phyloP scores from a whole-genome alignment of 2,888 invertebrate species.

The Cordilura impudica region DNA sequence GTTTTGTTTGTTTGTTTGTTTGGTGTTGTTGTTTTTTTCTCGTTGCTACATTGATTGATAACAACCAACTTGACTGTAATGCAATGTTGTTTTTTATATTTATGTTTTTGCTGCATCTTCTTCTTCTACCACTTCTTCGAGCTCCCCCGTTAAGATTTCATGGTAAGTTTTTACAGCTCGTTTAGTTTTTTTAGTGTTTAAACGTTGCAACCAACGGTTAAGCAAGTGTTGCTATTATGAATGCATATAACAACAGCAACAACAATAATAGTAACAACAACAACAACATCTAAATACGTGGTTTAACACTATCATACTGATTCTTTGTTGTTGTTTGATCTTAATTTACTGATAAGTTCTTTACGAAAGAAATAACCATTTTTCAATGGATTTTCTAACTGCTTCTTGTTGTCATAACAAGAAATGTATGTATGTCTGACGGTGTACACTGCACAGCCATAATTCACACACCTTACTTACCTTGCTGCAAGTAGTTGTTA shows the following conservation, averaged over 20 bases:
- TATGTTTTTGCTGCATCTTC: slow-evolving; percentile 25
- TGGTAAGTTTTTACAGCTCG: slow-evolving; percentile 9
- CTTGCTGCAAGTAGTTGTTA: background rate
- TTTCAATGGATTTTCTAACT: slow-evolving; percentile 11
- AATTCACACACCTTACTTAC: background rate
- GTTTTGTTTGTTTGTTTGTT: background rate
- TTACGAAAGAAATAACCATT: background rate
- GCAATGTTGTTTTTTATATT: slow-evolving; percentile 6
- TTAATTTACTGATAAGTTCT: slow-evolving; percentile 51
- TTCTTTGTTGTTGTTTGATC: slow-evolving; percentile 32
- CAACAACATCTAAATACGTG: background rate
- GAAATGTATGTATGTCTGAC: too few relatives aligned
- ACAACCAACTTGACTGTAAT: slow-evolving; percentile 26
- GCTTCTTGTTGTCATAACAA: background rate
- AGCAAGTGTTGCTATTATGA: slow-evolving; percentile 27
- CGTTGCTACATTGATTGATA: slow-evolving; percentile 51
- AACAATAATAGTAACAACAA: background rate
- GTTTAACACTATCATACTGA: slow-evolving; percentile 14
- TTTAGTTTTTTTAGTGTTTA: slow-evolving; percentile 31
- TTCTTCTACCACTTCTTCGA: slow-evolving; percentile 7
- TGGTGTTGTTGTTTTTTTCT: slow-evolving; percentile 1
- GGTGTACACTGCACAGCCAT: background rate
- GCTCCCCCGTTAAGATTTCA: slow-evolving; percentile 10
- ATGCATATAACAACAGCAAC: slow-evolving; percentile 36
- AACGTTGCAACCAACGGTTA: slow-evolving; percentile 16